Percentiles rank a stretch among this genome's conserved stretches.
phyloP scores from a whole-genome alignment of 2,888 invertebrate species.

The Rhamnusium bicolor region DNA sequence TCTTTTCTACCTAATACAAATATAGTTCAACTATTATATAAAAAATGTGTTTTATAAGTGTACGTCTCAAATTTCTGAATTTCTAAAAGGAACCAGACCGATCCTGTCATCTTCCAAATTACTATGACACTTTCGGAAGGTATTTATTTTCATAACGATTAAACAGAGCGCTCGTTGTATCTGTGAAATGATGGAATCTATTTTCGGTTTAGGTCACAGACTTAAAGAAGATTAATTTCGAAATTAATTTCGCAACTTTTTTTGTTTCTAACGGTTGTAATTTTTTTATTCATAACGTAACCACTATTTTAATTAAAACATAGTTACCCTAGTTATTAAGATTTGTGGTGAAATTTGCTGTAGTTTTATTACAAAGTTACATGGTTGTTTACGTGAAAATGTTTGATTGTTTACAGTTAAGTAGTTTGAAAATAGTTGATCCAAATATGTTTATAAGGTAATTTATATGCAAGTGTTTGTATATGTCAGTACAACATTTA shows the following conservation, averaged over 20 bases:
- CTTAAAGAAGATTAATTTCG: background rate
- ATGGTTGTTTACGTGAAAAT: background rate
- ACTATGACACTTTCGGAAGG: background rate
- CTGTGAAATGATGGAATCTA: constrained; percentile 11
- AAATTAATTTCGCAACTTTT: background rate
- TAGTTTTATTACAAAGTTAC: background rate
- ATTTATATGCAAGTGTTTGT: background rate
- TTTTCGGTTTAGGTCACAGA: constrained; percentile 26
- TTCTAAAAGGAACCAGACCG: background rate
- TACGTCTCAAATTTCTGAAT: no score
- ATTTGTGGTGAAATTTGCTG: background rate
- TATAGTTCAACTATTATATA: no score
- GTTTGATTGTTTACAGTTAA: background rate
- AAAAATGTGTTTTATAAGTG: no score
- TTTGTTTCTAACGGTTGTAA: background rate
- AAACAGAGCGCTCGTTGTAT: background rate
- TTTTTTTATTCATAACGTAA: background rate
- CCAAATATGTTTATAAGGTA: background rate
- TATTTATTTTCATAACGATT: constrained; percentile 4
- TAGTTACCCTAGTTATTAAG: background rate
- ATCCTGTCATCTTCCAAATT: background rate
- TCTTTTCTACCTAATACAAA: no score
- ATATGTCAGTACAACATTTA: background rate
- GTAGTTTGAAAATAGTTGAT: constrained; percentile 9
- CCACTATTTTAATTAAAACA: background rate